phyloP scores from a whole-genome alignment of 2,888 invertebrate genomes.

The Spicauda simplicius region DNA sequence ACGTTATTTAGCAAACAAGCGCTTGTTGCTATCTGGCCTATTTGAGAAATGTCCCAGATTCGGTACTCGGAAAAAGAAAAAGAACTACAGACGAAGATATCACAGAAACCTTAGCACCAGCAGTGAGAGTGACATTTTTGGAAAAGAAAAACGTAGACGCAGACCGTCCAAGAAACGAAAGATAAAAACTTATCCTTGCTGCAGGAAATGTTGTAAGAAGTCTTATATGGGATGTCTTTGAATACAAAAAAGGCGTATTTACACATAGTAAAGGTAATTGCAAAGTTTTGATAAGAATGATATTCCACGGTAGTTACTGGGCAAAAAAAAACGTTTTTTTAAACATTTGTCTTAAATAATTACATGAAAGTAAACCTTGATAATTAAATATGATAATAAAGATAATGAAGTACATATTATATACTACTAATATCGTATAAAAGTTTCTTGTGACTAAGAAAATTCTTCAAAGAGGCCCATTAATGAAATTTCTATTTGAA shows the following conservation, averaged over 20 bases:
- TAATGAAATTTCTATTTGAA: too few species aligned
- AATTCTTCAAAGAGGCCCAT: too few species aligned
- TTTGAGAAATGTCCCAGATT: conserved; percentile 45
- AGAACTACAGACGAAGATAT: conserved; percentile 12
- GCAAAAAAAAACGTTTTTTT: too few species aligned
- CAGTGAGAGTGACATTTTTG: conserved; percentile 31
- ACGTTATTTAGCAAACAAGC: conserved; percentile 36
- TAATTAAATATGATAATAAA: too few species aligned
- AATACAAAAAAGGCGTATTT: neutral
- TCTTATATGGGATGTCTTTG: conserved; percentile 65
- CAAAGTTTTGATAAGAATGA: too few species aligned
- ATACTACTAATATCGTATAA: too few species aligned
- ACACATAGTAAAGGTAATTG: too few species aligned
- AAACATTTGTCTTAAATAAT: too few species aligned
- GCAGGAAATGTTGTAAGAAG: conserved; percentile 66
- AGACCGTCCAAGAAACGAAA: conserved; percentile 23
- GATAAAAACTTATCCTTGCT: conserved; percentile 55
- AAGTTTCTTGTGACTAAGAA: too few species aligned
- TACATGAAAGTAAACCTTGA: too few species aligned
- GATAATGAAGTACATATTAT: too few species aligned
- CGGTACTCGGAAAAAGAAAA: conserved; percentile 40
- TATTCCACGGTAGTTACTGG: too few species aligned
- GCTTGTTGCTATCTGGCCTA: conserved; percentile 36
- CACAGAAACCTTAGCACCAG: neutral
- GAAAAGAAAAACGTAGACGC: conserved; percentile 16